These are phyloP conservation scores for Cremastobaeus sp. DNA, from an alignment of 2,888 invertebrate species.

Conservation along the genomic window DNA sequence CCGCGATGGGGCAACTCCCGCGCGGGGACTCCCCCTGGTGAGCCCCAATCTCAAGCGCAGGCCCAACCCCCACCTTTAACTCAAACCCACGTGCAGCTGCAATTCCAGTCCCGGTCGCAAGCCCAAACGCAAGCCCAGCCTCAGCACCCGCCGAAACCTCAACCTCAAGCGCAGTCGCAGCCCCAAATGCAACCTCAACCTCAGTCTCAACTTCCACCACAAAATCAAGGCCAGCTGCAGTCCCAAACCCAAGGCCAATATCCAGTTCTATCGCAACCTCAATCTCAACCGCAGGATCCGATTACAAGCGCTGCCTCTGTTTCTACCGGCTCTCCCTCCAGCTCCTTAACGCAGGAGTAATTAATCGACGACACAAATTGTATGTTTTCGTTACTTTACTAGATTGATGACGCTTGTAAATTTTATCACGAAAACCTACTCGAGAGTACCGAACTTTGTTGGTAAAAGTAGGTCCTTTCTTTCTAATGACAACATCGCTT, in stretches of 20 bases:
- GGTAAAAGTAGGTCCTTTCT: not conserved
- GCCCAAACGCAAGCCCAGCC: too few species aligned
- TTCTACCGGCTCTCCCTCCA: not conserved
- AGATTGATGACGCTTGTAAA: not conserved
- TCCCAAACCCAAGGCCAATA: too few species aligned
- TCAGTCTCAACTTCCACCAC: too few species aligned
- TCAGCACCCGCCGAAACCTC: not conserved
- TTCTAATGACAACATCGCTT: constrained; percentile 48
- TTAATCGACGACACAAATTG: not conserved
- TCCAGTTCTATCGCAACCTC: too few species aligned
- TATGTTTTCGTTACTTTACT: not conserved
- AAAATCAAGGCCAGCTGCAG: too few species aligned
- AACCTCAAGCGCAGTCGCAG: too few species aligned
- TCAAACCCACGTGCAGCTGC: too few species aligned
- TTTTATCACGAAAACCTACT: constrained; percentile 13
- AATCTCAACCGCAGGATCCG: too few species aligned
- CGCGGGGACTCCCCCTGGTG: constrained; percentile 74
- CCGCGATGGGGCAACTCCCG: constrained; percentile 73
- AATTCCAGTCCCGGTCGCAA: too few species aligned
- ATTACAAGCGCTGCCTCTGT: not conserved
- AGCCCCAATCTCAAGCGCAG: constrained; percentile 41
- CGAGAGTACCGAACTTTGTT: not conserved
- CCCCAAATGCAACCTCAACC: too few species aligned
- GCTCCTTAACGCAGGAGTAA: constrained; percentile 35
- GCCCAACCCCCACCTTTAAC: not conserved